Evolutionary conservation across 1,140 invertebrate genomes (phyloP).

Genomic region (Drosophila insularis): DNA sequence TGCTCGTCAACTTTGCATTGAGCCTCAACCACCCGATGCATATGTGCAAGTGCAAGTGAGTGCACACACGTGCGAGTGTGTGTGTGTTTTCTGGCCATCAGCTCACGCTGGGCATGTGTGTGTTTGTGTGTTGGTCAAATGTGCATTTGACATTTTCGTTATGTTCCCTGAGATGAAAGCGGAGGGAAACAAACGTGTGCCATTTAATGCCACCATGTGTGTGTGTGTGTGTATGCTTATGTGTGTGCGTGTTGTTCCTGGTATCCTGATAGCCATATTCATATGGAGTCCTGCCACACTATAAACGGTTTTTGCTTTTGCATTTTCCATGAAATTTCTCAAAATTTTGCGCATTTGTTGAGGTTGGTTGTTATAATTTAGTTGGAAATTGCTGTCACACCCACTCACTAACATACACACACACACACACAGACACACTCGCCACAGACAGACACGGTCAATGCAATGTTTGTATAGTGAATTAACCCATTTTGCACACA

Average conservation of each 20-base stretch:
- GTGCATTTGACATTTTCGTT: slow-evolving; percentile 78
- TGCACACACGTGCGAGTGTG: neutral
- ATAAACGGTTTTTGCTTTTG: slow-evolving; percentile 59
- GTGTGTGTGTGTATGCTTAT: slow-evolving; percentile 37
- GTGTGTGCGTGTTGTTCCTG: slow-evolving; percentile 16
- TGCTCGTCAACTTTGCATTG: slow-evolving; percentile 35
- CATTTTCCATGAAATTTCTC: slow-evolving; percentile 78
- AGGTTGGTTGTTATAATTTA: slow-evolving; percentile 78
- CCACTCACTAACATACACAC: slow-evolving; percentile 19
- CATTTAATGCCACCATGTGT: slow-evolving; percentile 68
- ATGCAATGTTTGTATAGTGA: slow-evolving; percentile 9
- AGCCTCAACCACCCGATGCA: slow-evolving; percentile 40
- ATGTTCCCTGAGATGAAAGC: slow-evolving; percentile 46
- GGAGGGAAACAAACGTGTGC: slow-evolving; percentile 46
- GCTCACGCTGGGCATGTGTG: slow-evolving; percentile 29
- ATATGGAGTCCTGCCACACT: slow-evolving; percentile 15
- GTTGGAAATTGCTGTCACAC: slow-evolving; percentile 70
- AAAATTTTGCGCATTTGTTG: slow-evolving; percentile 72
- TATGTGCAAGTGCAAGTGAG: slow-evolving; percentile 31
- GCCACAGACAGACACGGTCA: neutral
- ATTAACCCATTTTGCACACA: slow-evolving; percentile 55
- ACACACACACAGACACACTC: neutral
- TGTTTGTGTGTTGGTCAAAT: slow-evolving; percentile 59
- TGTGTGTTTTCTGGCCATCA: neutral
- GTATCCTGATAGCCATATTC: slow-evolving; percentile 23